Base-by-base conservation (phyloP, 1,140 invertebrate genomes). In the Drosophila ambigua region DNA sequence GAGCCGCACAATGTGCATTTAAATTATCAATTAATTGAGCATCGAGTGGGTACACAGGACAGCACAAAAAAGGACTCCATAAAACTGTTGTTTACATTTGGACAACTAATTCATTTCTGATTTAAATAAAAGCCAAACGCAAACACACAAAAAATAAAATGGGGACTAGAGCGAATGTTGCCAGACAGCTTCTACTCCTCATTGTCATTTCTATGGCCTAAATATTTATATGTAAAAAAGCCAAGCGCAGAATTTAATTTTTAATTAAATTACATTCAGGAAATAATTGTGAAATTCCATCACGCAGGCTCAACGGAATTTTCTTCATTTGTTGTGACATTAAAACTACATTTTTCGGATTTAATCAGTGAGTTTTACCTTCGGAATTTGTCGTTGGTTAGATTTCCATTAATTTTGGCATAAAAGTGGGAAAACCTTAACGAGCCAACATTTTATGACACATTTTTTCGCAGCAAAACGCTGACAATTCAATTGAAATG, bases 401-500 rank as follows among this genome's bases (percentile, higher is more conserved):
- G 13, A 31, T 2, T 45, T 15, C 39, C 39, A 61, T 46, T 8
- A 28, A 24, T 24, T 24, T 24, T 26, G 0, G 5, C 4, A 39
- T n/a, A 26, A 24, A 48, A 55, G 41, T 51, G 16, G 16, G 26
- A 7, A 35, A 49, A 23, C 13, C 60, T 51, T 50, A 68, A 69
- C 31, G 60, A 61, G 62, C 4, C 59, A 52, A 62, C 28, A 57
- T 72, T 84, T 64, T 53, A 64, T 80, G 77, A 66, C 77, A 76
- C 54, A 71, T 65, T 68, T 80, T 57, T 51, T 24, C n/a, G 35
- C 28, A 8, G 59, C 63, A 73, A 85, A 84, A 84, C 53, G 81
- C 82, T 84, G 82, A 84, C 81, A 77, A 85, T 85, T 87, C 82
- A 84, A 84, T 84, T 85, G 73, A 84, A 85, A 64, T 78, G 52